Evolutionary conservation across 2,113 vertebrate genomes (phyloP).

Genomic region (Brachionichthys hirsutus): DNA sequence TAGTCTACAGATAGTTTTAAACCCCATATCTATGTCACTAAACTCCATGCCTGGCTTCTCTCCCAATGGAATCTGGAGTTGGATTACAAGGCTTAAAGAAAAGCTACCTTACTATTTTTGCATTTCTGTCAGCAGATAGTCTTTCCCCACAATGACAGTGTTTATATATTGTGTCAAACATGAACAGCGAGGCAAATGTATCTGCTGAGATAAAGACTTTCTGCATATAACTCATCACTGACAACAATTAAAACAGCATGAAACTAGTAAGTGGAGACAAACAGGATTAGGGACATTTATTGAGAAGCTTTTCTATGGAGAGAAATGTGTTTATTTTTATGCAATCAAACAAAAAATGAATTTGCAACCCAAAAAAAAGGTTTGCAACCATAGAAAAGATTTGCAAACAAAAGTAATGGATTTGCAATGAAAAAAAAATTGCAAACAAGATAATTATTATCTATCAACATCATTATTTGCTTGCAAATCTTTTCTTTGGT

Average conservation of each 20-base stretch:
- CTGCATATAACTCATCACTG: slow-evolving; percentile 3
- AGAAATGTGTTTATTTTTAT: too few species aligned
- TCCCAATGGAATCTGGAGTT: slow-evolving; percentile 8
- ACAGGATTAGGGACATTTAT: too few species aligned
- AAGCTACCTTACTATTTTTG: slow-evolving; percentile 25
- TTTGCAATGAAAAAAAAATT: too few species aligned
- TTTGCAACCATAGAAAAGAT: too few species aligned
- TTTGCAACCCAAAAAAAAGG: too few species aligned
- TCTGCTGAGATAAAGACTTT: slow-evolving; percentile 29
- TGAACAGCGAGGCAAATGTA: slow-evolving; percentile 41
- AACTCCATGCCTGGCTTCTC: not conserved
- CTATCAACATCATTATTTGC: too few species aligned
- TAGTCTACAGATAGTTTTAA: not conserved
- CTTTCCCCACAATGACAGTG: slow-evolving; percentile 8
- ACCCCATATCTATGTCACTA: not conserved
- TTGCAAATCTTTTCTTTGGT: too few species aligned
- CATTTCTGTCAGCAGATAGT: slow-evolving; percentile 21
- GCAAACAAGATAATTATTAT: too few species aligned
- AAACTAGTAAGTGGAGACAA: slow-evolving; percentile 6
- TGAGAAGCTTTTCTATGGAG: too few species aligned
- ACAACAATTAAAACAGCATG: slow-evolving; percentile 32
- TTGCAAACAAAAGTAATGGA: too few species aligned
- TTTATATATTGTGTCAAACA: not conserved
- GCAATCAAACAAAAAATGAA: too few species aligned
- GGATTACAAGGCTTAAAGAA: slow-evolving; percentile 29